Percentiles rank a stretch among this genome's conserved stretches.
Evolutionary conservation across 2,888 invertebrate genomes (phyloP).

Genomic region (Hypomecis atomaria): DNA sequence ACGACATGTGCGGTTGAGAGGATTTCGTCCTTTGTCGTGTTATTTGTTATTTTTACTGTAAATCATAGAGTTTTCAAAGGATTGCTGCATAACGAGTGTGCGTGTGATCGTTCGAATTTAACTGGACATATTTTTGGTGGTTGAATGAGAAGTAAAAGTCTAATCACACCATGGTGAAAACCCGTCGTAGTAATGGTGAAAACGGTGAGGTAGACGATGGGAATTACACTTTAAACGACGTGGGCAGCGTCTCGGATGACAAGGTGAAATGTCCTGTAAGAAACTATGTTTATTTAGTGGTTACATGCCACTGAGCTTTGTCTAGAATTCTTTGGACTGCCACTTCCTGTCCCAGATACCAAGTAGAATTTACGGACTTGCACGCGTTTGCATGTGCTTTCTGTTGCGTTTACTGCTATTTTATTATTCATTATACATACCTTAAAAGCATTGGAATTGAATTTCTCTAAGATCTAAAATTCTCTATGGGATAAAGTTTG

Average conservation of each 20-base stretch:
- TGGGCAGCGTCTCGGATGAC: constrained; percentile 79
- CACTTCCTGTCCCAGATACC: constrained; percentile 70
- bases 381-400: constrained; percentile 73
- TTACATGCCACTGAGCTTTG: constrained; percentile 59
- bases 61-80: constrained; percentile 52
- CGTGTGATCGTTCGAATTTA: constrained; percentile 60
- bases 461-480: background rate
- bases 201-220: constrained; percentile 81
- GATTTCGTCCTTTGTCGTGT: constrained; percentile 71
- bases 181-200: constrained; percentile 83
- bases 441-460: background rate
- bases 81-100: constrained; percentile 59
- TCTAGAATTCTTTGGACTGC: constrained; percentile 53
- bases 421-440: background rate
- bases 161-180: constrained; percentile 81
- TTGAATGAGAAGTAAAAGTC: constrained; percentile 68
- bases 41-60: constrained; percentile 61
- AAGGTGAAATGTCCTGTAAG: constrained; percentile 74
- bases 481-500: background rate
- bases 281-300: constrained; percentile 55
- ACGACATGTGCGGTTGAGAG: constrained; percentile 80
- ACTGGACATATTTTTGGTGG: constrained; percentile 63
- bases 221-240: constrained; percentile 78
- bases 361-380: constrained; percentile 52
- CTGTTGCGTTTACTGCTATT: constrained; percentile 20